A percentile compares a stretch with the other conserved stretches of the same genome.
Conservation (phyloP, 2,888 invertebrate species). For the Selenia dentaria region DNA sequence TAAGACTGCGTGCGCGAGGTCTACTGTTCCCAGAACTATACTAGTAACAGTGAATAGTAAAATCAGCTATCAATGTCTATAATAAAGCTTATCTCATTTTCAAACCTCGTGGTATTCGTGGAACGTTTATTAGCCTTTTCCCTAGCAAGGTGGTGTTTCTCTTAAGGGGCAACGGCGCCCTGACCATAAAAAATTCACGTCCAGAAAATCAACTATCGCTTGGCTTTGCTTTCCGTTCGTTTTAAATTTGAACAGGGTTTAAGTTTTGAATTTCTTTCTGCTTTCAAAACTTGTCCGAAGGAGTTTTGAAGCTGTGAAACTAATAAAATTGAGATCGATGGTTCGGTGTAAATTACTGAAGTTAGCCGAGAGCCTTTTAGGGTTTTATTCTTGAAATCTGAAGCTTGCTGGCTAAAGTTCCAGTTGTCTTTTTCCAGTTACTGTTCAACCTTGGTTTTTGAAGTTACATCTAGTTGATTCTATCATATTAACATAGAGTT, state of each 20-base stretch:
- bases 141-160: constrained; percentile 72
- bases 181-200: constrained; percentile 77
- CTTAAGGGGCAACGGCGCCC: constrained; percentile 63
- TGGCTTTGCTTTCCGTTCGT: constrained; percentile 54
- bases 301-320: constrained; percentile 22
- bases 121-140: constrained; percentile 74
- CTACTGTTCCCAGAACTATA: too few relatives aligned
- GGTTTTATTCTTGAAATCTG: constrained; percentile 1
- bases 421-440: constrained; percentile 7
- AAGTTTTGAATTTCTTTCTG: constrained; percentile 23
- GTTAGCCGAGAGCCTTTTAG: constrained; percentile 13
- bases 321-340: constrained; percentile 25
- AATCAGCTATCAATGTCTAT: too few relatives aligned
- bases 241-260: constrained; percentile 54
- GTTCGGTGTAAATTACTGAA: constrained; percentile 30
- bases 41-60: too few relatives aligned
- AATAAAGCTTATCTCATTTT: constrained; percentile 41
- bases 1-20: too few relatives aligned
- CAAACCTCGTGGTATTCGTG: constrained; percentile 31
- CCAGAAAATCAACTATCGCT: constrained; percentile 50
- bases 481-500: too few relatives aligned
- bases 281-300: background rate
- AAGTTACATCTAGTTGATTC: too few relatives aligned
- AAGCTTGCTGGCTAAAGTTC: constrained; percentile 4
- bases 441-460: too few relatives aligned